Evolutionary conservation across 1,140 invertebrate genomes (phyloP), one percentile per base, ranked within the genome.

Genomic region (Cryptotermes secundus): DNA sequence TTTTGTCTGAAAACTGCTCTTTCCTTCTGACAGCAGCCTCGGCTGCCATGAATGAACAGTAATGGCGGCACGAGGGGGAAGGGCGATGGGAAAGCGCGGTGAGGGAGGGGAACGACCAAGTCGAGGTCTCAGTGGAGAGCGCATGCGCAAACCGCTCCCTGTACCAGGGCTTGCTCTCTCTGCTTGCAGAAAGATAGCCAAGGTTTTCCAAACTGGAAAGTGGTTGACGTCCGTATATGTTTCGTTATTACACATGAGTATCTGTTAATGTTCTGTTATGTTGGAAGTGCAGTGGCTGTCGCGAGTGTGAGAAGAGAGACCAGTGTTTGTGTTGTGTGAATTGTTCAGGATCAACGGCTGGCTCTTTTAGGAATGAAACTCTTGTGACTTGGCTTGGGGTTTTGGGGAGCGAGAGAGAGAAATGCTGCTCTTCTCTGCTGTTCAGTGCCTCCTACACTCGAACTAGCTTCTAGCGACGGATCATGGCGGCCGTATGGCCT

Each of bases 1-100:
- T 72, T 72, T 72, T 72, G 59, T 72, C 59, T 72, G 59, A 72
- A 72, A 72, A 72, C 82, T 86, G 83, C 86, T 84, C 83, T 85
- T 19, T 82, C 79, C 85, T 42, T 86, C 86, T 84, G 34, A 45
- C n/a, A 53, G 34, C 81, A n/a, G 34, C n/a, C n/a, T n/a, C n/a
- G n/a, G n/a, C n/a, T n/a, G n/a, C 36, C 83, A 42, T 42, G 83
- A 38, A 72, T 38, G 65, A 59, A 42, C n/a, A 9, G 83, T 42
- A 84, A 79, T n/a, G 34, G 83, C n/a, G 34, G 72, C 36, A 35
- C 34, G 26, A 22, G 36, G 59, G 26, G 42, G 31, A 16, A 19
- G 31, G 31, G 45, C 16, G 35, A 19, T 26, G 83, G 83, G 59
- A 42, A n/a, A 24, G 31, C 24, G 83, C 83, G 53, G 83, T 9